These are phyloP conservation scores for Perizoma affinitatum DNA, from an alignment of 2,888 invertebrate species.

Conservation along the genomic window DNA sequence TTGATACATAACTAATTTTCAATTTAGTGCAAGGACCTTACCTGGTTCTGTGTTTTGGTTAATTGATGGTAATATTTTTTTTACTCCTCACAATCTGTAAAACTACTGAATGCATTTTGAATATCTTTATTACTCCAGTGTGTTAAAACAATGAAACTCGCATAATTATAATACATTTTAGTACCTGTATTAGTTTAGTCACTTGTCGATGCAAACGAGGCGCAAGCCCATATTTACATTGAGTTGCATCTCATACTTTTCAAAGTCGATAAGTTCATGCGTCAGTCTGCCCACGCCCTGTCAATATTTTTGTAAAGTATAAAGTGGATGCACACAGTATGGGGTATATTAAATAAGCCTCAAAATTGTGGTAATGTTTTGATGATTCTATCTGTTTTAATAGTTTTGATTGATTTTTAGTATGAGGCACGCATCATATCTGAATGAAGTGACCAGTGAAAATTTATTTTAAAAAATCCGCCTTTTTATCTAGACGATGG, in stretches of 20 bases:
- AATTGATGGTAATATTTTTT: too few relatives aligned
- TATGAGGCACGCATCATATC: neutral
- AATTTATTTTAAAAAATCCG: too few relatives aligned
- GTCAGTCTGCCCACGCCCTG: conserved; percentile 46
- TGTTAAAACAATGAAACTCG: neutral
- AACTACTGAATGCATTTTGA: too few relatives aligned
- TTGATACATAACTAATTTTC: too few relatives aligned
- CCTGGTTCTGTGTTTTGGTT: too few relatives aligned
- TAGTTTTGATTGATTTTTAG: neutral
- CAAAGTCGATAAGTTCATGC: conserved; percentile 41
- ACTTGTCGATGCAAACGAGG: conserved; percentile 33
- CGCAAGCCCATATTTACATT: conserved; percentile 40
- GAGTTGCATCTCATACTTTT: conserved; percentile 33
- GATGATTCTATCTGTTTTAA: conserved; percentile 6
- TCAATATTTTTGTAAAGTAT: conserved; percentile 38
- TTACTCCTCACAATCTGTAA: too few relatives aligned
- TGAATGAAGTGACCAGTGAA: neutral
- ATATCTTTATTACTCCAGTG: too few relatives aligned
- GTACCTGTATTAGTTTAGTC: conserved; percentile 30
- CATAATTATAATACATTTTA: conserved; percentile 9
- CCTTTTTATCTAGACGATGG: too few relatives aligned
- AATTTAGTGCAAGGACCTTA: too few relatives aligned
- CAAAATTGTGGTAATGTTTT: conserved; percentile 15
- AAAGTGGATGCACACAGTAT: conserved; percentile 33
- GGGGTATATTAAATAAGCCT: conserved; percentile 30